Conservation (phyloP, 2,888 invertebrate genomes). For the Ganaspis brasiliensis region DNA sequence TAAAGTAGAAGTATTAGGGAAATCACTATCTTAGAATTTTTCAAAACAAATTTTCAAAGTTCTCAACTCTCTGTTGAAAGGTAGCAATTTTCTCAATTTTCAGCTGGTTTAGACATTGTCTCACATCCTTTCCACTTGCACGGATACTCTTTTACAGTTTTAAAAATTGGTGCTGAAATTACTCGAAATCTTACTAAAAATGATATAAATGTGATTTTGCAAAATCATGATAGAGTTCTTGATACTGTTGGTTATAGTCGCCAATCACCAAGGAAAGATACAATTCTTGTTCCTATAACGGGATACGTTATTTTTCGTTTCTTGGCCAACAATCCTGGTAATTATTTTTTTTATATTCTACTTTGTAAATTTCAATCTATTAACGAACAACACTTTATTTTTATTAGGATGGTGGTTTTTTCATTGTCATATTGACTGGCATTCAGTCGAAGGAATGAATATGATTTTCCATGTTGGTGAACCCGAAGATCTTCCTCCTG, state of each 20-base stretch:
- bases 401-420: slow-evolving; percentile 72
- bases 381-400: slow-evolving; percentile 42
- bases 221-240: slow-evolving; percentile 90
- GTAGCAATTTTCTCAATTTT: slow-evolving; percentile 44
- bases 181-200: slow-evolving; percentile 71
- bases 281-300: slow-evolving; percentile 94
- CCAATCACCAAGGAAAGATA: slow-evolving; percentile 92
- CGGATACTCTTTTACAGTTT: slow-evolving; percentile 91
- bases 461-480: slow-evolving; percentile 67
- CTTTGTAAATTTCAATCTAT: slow-evolving; percentile 14
- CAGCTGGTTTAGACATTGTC: slow-evolving; percentile 92
- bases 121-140: slow-evolving; percentile 96
- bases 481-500: slow-evolving; percentile 63
- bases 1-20: too few species aligned
- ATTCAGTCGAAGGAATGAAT: slow-evolving; percentile 70
- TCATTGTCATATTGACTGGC: slow-evolving; percentile 74
- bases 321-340: slow-evolving; percentile 92
- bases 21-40: too few species aligned
- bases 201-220: slow-evolving; percentile 87
- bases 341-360: slow-evolving; percentile 46
- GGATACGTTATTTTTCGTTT: slow-evolving; percentile 94
- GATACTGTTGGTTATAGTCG: slow-evolving; percentile 91
- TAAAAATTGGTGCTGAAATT: slow-evolving; percentile 93
- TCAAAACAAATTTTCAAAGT: not conserved
- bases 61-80: not conserved